These are phyloP conservation scores for Temnothorax nylanderi DNA, from an alignment of 1,140 invertebrate genomes.

Conservation along the genomic window DNA sequence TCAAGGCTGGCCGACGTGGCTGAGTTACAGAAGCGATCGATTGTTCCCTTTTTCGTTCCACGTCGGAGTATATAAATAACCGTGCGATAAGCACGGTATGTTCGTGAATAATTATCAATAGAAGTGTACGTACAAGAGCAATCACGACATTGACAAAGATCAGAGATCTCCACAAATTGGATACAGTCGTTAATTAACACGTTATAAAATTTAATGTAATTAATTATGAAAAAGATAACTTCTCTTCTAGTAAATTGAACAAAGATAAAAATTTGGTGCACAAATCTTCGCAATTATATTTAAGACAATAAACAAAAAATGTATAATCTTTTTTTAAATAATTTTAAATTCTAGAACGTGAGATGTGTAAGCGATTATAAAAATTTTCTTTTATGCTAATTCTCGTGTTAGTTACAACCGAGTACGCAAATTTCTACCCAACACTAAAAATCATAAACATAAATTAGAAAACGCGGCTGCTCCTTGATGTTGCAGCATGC, in stretches of 20 bases:
- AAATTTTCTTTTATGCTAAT: neutral
- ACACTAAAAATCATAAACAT: neutral
- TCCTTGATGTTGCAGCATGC: neutral
- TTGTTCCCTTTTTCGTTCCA: constrained; percentile 40
- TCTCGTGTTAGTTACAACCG: neutral
- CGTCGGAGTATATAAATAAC: constrained; percentile 59
- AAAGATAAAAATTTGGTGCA: neutral
- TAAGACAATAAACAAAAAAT: neutral
- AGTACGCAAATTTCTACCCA: neutral
- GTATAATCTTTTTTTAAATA: neutral
- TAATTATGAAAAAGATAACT: neutral
- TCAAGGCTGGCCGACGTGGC: constrained; percentile 16
- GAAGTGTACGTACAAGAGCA: neutral
- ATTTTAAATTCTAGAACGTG: neutral
- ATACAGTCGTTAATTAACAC: neutral
- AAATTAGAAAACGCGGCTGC: neutral
- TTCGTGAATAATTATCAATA: constrained; percentile 18
- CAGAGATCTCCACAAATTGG: neutral
- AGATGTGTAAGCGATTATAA: neutral
- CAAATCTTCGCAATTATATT: neutral
- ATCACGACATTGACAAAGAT: neutral
- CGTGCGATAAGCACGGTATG: constrained; percentile 59
- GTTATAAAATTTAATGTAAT: neutral
- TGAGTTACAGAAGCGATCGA: constrained; percentile 63
- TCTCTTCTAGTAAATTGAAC: neutral